Percentiles rank a stretch among this genome's conserved stretches.
Evolutionary conservation across 1,140 invertebrate species (phyloP).

Genomic region (Caenorhabditis briggsae): DNA sequence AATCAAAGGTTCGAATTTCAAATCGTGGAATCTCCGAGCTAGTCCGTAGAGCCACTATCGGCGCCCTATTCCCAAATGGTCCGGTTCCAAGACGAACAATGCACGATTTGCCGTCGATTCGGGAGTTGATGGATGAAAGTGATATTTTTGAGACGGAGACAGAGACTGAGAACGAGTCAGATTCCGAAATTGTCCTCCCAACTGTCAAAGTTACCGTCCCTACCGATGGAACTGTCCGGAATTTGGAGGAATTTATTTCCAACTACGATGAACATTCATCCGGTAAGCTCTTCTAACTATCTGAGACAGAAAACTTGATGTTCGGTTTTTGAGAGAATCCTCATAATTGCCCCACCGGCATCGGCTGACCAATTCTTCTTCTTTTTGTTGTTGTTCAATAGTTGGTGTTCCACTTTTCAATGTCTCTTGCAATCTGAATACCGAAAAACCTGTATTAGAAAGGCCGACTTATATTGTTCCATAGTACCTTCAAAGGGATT

Average conservation of each 20-base stretch:
- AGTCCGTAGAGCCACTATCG: slow-evolving; percentile 23
- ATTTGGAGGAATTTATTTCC: slow-evolving; percentile 38
- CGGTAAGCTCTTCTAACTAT: slow-evolving; percentile 1
- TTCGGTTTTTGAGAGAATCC: slow-evolving; percentile 25
- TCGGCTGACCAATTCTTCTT: not conserved
- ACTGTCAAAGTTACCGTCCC: not conserved
- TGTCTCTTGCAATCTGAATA: too few relatives aligned
- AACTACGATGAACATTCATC: slow-evolving; percentile 26
- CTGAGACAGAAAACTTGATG: not conserved
- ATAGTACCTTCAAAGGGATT: too few relatives aligned
- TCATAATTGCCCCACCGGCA: not conserved
- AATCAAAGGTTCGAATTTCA: not conserved
- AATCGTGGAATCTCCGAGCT: slow-evolving; percentile 3
- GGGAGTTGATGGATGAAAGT: slow-evolving; percentile 3
- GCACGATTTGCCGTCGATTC: not conserved
- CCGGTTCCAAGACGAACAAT: not conserved
- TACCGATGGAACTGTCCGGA: slow-evolving; percentile 33
- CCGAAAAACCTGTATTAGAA: too few relatives aligned
- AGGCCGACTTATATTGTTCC: too few relatives aligned
- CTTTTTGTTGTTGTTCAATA: slow-evolving; percentile 2
- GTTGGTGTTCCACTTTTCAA: not conserved
- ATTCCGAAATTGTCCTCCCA: not conserved
- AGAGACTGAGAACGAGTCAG: not conserved
- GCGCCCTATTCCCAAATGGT: slow-evolving; percentile 19
- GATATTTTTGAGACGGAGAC: slow-evolving; percentile 1